phyloP scores from a whole-genome alignment of 2,888 invertebrate species.

The Trachelus iudaicus region DNA sequence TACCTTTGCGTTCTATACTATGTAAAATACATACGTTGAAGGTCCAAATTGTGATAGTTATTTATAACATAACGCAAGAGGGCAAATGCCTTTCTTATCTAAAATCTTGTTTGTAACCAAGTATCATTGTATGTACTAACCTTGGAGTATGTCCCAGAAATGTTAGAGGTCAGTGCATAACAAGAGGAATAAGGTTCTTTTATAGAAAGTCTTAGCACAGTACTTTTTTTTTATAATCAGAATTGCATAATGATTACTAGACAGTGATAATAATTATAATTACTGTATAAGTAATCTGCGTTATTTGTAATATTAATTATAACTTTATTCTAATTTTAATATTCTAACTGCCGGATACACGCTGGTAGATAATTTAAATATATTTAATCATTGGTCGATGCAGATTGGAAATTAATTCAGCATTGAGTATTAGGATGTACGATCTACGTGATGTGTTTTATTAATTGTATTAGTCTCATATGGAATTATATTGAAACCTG shows the following conservation, averaged over 20 bases:
- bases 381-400: background rate
- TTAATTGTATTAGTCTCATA: background rate
- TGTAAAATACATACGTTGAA: background rate
- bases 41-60: background rate
- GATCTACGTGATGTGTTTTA: background rate
- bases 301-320: background rate
- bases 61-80: background rate
- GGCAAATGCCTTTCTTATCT: slow-evolving; percentile 12
- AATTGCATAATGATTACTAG: background rate
- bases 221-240: background rate
- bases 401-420: background rate
- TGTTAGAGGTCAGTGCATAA: slow-evolving; percentile 8
- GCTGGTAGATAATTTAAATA: background rate
- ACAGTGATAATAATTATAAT: background rate
- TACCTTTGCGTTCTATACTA: background rate
- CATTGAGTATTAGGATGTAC: background rate
- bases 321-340: background rate
- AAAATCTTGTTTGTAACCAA: slow-evolving; percentile 1
- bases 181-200: background rate
- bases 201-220: background rate
- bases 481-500: background rate
- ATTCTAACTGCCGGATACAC: background rate
- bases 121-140: background rate
- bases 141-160: slow-evolving; percentile 5
- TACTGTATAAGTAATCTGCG: background rate